Evolutionary conservation across 2,888 invertebrate species (phyloP).

Genomic region (Maniola hyperantus): DNA sequence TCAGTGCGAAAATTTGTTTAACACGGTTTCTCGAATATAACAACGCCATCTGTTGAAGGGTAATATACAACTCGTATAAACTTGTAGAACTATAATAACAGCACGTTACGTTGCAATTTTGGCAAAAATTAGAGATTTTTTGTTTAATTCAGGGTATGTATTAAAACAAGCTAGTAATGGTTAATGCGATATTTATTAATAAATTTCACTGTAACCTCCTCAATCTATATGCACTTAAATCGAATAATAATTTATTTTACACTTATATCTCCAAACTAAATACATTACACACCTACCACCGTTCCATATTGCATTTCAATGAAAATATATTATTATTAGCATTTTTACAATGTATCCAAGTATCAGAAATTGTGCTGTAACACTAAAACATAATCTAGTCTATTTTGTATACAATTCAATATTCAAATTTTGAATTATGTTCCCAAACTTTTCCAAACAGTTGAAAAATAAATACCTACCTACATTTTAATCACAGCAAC

Average conservation of each 20-base stretch:
- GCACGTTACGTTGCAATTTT: neutral
- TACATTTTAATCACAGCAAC: conserved; percentile 74
- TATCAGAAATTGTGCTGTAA: conserved; percentile 53
- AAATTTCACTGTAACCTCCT: conserved; percentile 80
- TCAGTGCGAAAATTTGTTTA: neutral
- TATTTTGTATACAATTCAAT: conserved; percentile 49
- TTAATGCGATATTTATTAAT: conserved; percentile 82
- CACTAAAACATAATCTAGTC: conserved; percentile 41
- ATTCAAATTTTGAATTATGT: conserved; percentile 42
- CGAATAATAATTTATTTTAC: conserved; percentile 80
- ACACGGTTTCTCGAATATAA: neutral
- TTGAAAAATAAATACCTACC: conserved; percentile 58
- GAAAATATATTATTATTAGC: conserved; percentile 64
- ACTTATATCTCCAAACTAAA: conserved; percentile 69
- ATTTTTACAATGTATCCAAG: conserved; percentile 42
- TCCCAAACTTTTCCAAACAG: conserved; percentile 39
- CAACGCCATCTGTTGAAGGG: conserved; percentile 14
- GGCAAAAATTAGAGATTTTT: neutral
- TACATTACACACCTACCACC: conserved; percentile 64
- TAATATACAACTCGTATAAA: too few relatives aligned
- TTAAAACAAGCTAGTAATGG: conserved; percentile 54
- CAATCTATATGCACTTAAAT: conserved; percentile 78
- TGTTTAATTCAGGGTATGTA: conserved; percentile 28
- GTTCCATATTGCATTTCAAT: conserved; percentile 74
- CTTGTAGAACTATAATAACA: too few relatives aligned